Base-by-base conservation (phyloP, 2,888 invertebrate genomes). In the Rhagophthalmus giganteus region DNA sequence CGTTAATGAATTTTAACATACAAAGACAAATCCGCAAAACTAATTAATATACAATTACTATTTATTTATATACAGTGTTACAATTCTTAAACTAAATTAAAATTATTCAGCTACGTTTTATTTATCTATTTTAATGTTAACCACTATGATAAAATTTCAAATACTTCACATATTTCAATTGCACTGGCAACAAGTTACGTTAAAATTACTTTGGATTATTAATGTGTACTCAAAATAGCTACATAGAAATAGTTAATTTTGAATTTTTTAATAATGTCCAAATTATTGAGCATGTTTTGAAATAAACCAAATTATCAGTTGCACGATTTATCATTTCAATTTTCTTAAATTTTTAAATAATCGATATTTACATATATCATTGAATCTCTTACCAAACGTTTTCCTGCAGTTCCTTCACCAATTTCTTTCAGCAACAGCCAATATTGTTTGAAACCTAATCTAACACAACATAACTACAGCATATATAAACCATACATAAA, bases 381-480 rank as follows among this genome's bases (percentile, higher is more conserved):
- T n/a, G n/a, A 20, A 20, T 5, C 7, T 20, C 20, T 20, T 20
- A 20, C 20, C 20, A 7, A 20, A 20, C 7, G 20, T 7, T 5
- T 5, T 20, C 20, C 20, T 20, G 20, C 7, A 15, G 5, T 32
- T 53, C 34, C 46, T 35, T 24, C 26, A 35, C 30, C 35, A 15
- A n/a, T n/a, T 38, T 47, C 40, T 35, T 41, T 33, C 37, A 53
- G 34, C 53, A 45, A 45, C 51, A 39, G 51, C 38, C 39, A 41
- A 45, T 46, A 30, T 31, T 27, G 26, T 41, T 44, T 38, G 38
- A 38, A 40, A 46, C n/a, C 25, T 31, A 41, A 52, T 41, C 52
- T 47, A 52, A n/a, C 9, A 47, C 35, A 52, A 46, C 41, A 52
- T 37, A 52, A 15, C 46, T 46, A 52, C 13, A 41, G 44, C 51